Evolutionary conservation across 2,113 vertebrate genomes (phyloP).

Genomic region (Mohoua ochrocephala): DNA sequence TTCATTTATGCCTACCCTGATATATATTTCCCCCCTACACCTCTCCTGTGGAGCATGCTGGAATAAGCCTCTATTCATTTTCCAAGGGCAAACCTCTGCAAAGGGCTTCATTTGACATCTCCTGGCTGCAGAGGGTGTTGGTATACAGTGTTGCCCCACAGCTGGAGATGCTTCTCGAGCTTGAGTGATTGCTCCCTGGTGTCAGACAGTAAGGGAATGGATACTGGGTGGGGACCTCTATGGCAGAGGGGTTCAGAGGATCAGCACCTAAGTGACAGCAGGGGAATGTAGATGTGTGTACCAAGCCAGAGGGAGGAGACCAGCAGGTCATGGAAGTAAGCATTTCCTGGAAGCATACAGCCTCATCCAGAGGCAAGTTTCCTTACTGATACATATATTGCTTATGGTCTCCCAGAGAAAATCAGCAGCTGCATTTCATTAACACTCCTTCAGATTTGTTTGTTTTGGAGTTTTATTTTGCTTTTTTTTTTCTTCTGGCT

Average conservation of each 20-base stretch:
- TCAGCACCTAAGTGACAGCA: neutral
- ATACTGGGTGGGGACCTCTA: neutral
- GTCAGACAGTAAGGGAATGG: neutral
- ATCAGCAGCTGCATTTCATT: neutral
- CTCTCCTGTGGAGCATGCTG: neutral
- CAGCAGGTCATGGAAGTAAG: neutral
- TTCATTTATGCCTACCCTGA: neutral
- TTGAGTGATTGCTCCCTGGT: neutral
- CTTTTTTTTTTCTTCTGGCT: too few relatives aligned
- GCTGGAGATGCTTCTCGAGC: neutral
- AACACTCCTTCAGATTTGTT: neutral
- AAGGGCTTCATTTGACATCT: neutral
- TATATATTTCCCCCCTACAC: neutral
- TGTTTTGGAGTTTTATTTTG: neutral
- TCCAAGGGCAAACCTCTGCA: neutral
- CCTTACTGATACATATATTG: neutral
- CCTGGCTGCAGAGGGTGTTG: neutral
- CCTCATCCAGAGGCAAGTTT: neutral
- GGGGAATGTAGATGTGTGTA: neutral
- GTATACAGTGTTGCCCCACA: accelerated
- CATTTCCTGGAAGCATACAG: neutral
- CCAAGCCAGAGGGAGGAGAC: neutral
- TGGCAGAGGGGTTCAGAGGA: neutral
- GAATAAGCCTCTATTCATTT: neutral
- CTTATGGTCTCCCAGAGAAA: neutral